Evolutionary conservation across 2,888 invertebrate genomes (phyloP).

Genomic region (Coleophora flavipennella): DNA sequence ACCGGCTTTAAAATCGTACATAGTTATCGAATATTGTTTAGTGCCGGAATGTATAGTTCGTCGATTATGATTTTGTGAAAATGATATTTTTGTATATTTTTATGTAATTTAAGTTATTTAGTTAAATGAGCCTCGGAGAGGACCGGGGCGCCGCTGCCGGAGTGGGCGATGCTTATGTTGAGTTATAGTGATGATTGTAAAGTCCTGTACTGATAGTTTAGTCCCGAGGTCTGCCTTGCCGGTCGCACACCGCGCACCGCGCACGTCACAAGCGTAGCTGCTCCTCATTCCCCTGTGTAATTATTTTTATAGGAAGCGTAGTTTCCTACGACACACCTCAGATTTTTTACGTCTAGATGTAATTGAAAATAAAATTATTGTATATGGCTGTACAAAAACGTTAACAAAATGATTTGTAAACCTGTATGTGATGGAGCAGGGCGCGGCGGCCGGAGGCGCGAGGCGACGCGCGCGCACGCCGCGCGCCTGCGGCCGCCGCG

Average conservation of each 20-base stretch:
- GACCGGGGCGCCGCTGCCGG: constrained; percentile 40
- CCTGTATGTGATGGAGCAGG: constrained; percentile 67
- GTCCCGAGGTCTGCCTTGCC: constrained; percentile 68
- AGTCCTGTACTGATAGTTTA: constrained; percentile 68
- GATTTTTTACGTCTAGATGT: constrained; percentile 72
- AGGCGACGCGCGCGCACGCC: constrained; percentile 47
- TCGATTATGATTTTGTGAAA: constrained; percentile 69
- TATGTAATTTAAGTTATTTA: constrained; percentile 68
- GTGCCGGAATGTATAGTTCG: constrained; percentile 68
- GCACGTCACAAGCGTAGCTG: constrained; percentile 67
- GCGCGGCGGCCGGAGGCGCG: constrained; percentile 46
- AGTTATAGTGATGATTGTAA: constrained; percentile 70
- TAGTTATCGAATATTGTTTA: constrained; percentile 65
- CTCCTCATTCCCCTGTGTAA: constrained; percentile 70
- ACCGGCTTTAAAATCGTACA: constrained; percentile 67
- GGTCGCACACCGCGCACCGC: too few relatives aligned
- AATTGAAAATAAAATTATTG: constrained; percentile 73
- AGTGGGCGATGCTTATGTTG: constrained; percentile 52
- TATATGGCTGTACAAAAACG: constrained; percentile 74
- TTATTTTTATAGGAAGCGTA: constrained; percentile 71
- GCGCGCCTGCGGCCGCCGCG: constrained; percentile 51
- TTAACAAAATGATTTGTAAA: constrained; percentile 69
- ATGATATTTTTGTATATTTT: constrained; percentile 73
- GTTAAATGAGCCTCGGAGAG: constrained; percentile 43
- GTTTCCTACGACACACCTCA: constrained; percentile 70